Evolutionary conservation across 2,888 invertebrate species (phyloP).

Genomic region (Synanthedon vespiformis): DNA sequence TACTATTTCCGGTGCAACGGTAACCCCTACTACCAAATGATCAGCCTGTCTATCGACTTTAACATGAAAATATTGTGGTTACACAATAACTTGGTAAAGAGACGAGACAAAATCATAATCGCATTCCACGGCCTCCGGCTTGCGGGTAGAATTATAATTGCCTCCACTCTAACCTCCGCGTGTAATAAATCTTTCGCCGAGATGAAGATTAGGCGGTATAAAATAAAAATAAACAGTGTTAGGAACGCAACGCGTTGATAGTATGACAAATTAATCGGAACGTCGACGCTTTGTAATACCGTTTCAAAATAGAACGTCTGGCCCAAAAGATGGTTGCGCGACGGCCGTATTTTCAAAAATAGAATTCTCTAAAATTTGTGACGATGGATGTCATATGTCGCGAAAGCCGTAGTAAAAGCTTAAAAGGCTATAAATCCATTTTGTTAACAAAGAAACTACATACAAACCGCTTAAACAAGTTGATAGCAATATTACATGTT

Average conservation of each 20-base stretch:
- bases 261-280: slow-evolving; percentile 53
- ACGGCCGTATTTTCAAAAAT: background rate
- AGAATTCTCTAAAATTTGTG: background rate
- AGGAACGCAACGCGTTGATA: slow-evolving; percentile 33
- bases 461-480: too few relatives aligned
- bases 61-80: too few relatives aligned
- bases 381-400: background rate
- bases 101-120: slow-evolving; percentile 11
- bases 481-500: too few relatives aligned
- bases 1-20: too few relatives aligned
- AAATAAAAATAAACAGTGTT: slow-evolving; percentile 5
- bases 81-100: background rate
- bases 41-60: too few relatives aligned
- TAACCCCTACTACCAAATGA: too few relatives aligned
- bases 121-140: slow-evolving; percentile 24
- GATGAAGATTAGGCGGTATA: slow-evolving; percentile 27
- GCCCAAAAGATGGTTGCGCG: slow-evolving; percentile 6
- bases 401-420: background rate
- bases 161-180: slow-evolving; percentile 18
- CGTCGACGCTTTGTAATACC: slow-evolving; percentile 25
- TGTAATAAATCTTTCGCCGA: slow-evolving; percentile 41
- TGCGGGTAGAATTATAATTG: slow-evolving; percentile 33
- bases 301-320: slow-evolving; percentile 43
- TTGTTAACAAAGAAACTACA: too few relatives aligned
- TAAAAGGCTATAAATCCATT: background rate